Conservation (phyloP, 2,113 vertebrate species). For the Eulacestoma nigropectus region DNA sequence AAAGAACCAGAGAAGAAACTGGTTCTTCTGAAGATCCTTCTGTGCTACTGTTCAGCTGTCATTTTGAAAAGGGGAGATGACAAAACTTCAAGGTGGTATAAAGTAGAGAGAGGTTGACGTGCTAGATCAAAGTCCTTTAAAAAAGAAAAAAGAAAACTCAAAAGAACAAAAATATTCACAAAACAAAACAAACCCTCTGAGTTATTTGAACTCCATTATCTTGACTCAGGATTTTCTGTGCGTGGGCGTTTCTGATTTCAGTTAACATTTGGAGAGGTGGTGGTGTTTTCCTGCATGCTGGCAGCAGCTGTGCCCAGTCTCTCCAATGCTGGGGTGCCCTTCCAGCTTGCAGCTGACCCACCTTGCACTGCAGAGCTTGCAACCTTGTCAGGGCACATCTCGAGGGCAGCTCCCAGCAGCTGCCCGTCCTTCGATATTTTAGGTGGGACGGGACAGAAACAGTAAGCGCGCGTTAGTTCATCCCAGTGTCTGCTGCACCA, state of each 20-base stretch:
- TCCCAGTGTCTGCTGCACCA: neutral
- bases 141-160: neutral
- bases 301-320: neutral
- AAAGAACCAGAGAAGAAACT: neutral
- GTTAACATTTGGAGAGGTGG: neutral
- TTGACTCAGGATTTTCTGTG: neutral
- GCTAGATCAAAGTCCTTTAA: neutral
- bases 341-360: neutral
- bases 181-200: neutral
- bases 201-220: neutral
- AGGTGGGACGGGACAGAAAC: neutral
- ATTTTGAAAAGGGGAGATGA: accelerated
- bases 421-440: neutral
- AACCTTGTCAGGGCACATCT: neutral
- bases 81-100: neutral
- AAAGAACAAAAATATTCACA: neutral
- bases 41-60: neutral
- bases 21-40: neutral
- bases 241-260: neutral
- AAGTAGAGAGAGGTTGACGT: neutral
- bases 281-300: neutral
- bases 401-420: neutral
- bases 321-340: accelerated
- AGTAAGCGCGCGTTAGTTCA: neutral
- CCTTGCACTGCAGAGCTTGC: neutral